Base-by-base conservation (phyloP, 2,888 invertebrate genomes). In the Trichogramma evanescens region DNA sequence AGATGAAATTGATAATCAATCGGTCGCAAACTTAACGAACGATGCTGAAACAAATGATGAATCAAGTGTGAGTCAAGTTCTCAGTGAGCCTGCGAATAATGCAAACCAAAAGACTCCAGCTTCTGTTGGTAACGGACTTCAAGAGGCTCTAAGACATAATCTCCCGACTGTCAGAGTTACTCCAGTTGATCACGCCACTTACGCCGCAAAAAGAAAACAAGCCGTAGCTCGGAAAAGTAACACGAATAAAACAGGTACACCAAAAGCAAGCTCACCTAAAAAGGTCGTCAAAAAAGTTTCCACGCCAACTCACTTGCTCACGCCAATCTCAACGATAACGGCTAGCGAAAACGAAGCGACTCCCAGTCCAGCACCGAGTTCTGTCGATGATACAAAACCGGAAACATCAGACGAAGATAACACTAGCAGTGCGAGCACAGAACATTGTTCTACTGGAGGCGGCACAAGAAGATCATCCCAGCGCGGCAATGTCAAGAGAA, bases 401-500 rank as follows among this genome's bases (percentile, higher is more conserved):
- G 52, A 8, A 6, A 67, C 70, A 0, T 76, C 75, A 13, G 76
- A 77, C 59, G 76, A 76, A 48, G 77, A 77, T 54, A 53, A 68
- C 4, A 50, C 48, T 3, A 5, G 55, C 40, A 59, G 59, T 4
- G 7, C 10, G 3, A 46, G 51, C 9, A 26, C 26, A 13, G 60
- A 64, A 26, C 54, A 59, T 40, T 61, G 63, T n/a, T 50, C 58
- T 3, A 58, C 72, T 26, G 26, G 26, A 26, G 26, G 26, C 26
- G 26, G 26, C 26, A 75, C 76, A 0, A 69, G 77, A 10, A 64
- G 77, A 13, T 77, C 81, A 72, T 67, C 83, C 75, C 79, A 79
- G 0, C 76, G 85, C 0, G 84, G 84, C 6, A 83, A 84, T 7
- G 84, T 84, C 1, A 85, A 84, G 67, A 81, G 84, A 49, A 67